phyloP scores from a whole-genome alignment of 2,888 invertebrate species.

The Dryobota labecula region DNA sequence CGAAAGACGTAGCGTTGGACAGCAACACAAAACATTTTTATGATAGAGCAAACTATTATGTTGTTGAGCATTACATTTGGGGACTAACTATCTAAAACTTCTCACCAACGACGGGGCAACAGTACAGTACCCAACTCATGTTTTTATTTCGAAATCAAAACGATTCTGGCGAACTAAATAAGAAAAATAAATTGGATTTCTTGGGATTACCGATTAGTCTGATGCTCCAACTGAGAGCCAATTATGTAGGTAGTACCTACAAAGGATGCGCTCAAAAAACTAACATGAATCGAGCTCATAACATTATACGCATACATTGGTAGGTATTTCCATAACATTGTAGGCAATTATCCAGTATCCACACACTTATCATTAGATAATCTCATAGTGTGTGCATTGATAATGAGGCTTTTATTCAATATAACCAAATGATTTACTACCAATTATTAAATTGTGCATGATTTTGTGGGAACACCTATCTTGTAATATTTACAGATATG shows the following conservation, averaged over 20 bases:
- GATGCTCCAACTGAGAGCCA: not conserved
- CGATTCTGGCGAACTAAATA: not conserved
- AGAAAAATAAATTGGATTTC: not conserved
- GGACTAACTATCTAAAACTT: not conserved
- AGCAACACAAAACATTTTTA: conserved; percentile 17
- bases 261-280: conserved; percentile 34
- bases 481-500: conserved; percentile 7
- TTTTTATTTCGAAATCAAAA: conserved; percentile 7
- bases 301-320: conserved; percentile 11
- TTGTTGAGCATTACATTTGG: not conserved
- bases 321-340: conserved; percentile 32
- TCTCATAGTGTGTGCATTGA: conserved; percentile 43
- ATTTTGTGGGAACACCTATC: not conserved
- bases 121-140: not conserved
- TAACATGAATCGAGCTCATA: conserved; percentile 17
- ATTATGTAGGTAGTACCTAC: not conserved
- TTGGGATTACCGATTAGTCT: conserved; percentile 11
- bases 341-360: conserved; percentile 35
- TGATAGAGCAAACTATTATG: not conserved
- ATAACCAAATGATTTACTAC: conserved; percentile 17
- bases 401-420: conserved; percentile 36
- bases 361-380: conserved; percentile 54
- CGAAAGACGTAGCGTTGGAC: too few species aligned
- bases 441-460: conserved; percentile 15
- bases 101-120: not conserved